Evolutionary conservation across 2,113 vertebrate species (phyloP).

Genomic region (Nipponia nippon): DNA sequence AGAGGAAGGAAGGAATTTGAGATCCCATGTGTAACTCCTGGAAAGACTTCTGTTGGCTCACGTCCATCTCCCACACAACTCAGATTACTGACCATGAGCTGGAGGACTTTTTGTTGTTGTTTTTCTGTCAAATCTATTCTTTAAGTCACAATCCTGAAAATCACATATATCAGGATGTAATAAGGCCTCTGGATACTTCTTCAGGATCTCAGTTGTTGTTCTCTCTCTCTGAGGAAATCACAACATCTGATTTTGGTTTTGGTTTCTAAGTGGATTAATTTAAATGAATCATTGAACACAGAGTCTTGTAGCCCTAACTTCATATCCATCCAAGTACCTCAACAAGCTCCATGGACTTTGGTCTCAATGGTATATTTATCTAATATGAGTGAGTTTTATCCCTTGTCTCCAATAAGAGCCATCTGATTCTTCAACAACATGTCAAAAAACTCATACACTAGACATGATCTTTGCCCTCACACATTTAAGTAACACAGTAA

Average conservation of each 20-base stretch:
- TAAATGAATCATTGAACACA: slow-evolving; percentile 12
- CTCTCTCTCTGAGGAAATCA: slow-evolving; percentile 25
- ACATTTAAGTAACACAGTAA: not conserved
- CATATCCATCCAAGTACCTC: not conserved
- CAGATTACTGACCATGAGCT: not conserved
- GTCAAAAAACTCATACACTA: not conserved
- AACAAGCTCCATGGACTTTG: not conserved
- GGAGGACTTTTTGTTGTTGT: not conserved
- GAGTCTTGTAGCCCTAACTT: not conserved
- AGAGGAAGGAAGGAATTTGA: slow-evolving; percentile 1
- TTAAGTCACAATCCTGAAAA: not conserved
- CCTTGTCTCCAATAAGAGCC: not conserved
- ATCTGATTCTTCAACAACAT: not conserved
- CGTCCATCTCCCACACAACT: not conserved
- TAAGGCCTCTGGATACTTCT: not conserved
- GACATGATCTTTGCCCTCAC: not conserved
- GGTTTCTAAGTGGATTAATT: slow-evolving; percentile 27
- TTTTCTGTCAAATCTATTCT: not conserved
- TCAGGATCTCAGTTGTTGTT: not conserved
- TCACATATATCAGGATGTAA: not conserved
- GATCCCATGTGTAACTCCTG: not conserved
- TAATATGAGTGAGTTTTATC: not conserved
- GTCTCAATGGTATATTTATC: not conserved
- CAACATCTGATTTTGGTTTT: not conserved
- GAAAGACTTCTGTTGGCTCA: not conserved